Percentiles rank a stretch among this genome's conserved stretches.
Evolutionary conservation across 92 coral and sea anemone species (phyloP).

Genomic region (Palythoa caribaeorum): DNA sequence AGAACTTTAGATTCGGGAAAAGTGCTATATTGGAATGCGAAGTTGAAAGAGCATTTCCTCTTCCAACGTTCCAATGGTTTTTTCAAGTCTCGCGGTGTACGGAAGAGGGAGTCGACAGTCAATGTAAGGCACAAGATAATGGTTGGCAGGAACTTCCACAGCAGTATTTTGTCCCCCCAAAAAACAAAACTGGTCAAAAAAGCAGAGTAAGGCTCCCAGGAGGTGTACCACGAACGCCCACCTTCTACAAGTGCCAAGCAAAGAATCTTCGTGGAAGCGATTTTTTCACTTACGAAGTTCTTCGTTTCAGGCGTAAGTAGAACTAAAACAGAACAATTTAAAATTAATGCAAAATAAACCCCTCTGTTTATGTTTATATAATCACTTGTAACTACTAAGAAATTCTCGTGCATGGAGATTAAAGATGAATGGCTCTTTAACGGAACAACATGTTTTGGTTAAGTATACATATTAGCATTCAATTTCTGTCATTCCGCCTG

Average conservation of each 20-base stretch:
- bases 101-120: not conserved
- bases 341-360: too few species aligned
- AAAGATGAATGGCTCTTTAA: too few species aligned
- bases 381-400: too few species aligned
- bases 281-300: slow-evolving; percentile 39
- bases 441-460: not conserved
- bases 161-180: not conserved
- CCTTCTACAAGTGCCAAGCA: slow-evolving; percentile 79
- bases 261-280: slow-evolving; percentile 66
- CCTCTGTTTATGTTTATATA: too few species aligned
- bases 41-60: slow-evolving; percentile 29
- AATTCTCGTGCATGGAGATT: too few species aligned
- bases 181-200: not conserved
- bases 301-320: slow-evolving; percentile 77
- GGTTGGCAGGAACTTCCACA: slow-evolving; percentile 25
- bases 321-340: too few species aligned
- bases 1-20: slow-evolving; percentile 3
- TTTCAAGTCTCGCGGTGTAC: slow-evolving; percentile 27
- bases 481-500: too few species aligned
- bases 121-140: slow-evolving; percentile 29
- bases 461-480: not conserved
- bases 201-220: not conserved
- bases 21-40: slow-evolving; percentile 22
- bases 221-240: not conserved
- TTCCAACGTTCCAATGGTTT: slow-evolving; percentile 56